Percentiles rank a stretch among this genome's conserved stretches.
Evolutionary conservation across 2,113 vertebrate genomes (phyloP).

Genomic region (Hepsetus odoe): DNA sequence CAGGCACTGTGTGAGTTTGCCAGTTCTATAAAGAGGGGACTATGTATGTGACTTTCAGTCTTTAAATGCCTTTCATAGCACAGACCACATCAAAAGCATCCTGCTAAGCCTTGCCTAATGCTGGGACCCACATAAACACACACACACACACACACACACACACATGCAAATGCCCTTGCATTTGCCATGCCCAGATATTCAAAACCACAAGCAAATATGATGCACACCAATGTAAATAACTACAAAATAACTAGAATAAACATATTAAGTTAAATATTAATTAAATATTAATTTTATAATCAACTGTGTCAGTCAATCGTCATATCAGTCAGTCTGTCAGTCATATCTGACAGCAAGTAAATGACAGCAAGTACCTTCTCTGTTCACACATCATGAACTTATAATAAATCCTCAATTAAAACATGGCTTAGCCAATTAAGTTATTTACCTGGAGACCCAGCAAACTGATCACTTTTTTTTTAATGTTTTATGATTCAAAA

Average conservation of each 20-base stretch:
- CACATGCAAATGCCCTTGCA: not conserved
- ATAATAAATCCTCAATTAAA: conserved; percentile 45
- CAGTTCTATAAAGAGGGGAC: not conserved
- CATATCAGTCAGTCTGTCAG: too few relatives aligned
- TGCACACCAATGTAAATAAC: not conserved
- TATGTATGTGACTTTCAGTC: not conserved
- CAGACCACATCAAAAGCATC: not conserved
- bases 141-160: conserved; percentile 7
- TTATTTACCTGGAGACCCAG: conserved; percentile 35
- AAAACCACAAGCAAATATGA: conserved; percentile 13
- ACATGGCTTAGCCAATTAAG: conserved; percentile 46
- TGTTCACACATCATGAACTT: conserved; percentile 29
- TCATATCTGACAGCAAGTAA: conserved; percentile 14
- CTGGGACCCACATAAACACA: not conserved
- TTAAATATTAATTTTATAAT: not conserved
- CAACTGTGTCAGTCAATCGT: too few relatives aligned
- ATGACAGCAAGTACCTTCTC: not conserved
- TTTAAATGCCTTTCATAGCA: not conserved
- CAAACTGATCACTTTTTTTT: conserved; percentile 14
- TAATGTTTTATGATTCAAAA: too few relatives aligned
- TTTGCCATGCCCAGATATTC: not conserved
- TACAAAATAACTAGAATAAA: not conserved
- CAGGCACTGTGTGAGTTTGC: not conserved
- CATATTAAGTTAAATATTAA: too few relatives aligned
- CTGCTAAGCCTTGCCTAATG: not conserved